phyloP scores from a whole-genome alignment of 2,797 vertebrate species.

The Amphiprion clarkii region DNA sequence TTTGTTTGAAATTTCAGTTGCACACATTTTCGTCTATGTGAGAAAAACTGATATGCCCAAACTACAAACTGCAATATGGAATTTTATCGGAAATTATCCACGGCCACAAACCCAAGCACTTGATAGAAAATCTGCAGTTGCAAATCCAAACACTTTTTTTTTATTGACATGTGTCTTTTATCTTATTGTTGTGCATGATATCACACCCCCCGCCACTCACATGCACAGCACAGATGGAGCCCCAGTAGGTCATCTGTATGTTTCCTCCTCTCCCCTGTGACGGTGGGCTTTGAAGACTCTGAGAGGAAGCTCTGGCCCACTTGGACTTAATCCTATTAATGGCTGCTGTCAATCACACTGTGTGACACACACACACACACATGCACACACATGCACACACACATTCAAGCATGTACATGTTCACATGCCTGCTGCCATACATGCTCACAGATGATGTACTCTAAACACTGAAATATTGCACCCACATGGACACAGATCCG shows the following conservation, averaged over 20 bases:
- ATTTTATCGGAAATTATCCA: conserved; percentile 1
- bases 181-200: conserved; percentile 15
- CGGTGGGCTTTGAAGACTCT: conserved; percentile 75
- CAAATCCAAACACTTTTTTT: conserved; percentile 18
- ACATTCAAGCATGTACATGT: conserved; percentile 11
- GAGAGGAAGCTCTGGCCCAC: conserved; percentile 75
- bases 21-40: not conserved
- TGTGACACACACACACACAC: conserved; percentile 22
- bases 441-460: conserved; percentile 42
- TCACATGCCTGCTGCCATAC: conserved; percentile 37
- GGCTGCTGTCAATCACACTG: conserved; percentile 77
- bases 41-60: not conserved
- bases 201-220: conserved; percentile 7
- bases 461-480: conserved; percentile 29
- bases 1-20: not conserved
- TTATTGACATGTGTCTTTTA: not conserved
- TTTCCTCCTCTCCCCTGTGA: conserved; percentile 56
- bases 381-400: conserved; percentile 3
- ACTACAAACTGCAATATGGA: conserved; percentile 14
- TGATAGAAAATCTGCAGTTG: conserved; percentile 24
- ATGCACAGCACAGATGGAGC: conserved; percentile 45
- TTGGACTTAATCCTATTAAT: conserved; percentile 84
- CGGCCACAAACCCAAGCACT: not conserved
- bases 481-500: conserved; percentile 27
- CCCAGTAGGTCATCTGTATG: conserved; percentile 60